A percentile compares a stretch with the other conserved stretches of the same genome.
phyloP scores from a whole-genome alignment of 2,888 invertebrate species.

The Drosophila neutralis region DNA sequence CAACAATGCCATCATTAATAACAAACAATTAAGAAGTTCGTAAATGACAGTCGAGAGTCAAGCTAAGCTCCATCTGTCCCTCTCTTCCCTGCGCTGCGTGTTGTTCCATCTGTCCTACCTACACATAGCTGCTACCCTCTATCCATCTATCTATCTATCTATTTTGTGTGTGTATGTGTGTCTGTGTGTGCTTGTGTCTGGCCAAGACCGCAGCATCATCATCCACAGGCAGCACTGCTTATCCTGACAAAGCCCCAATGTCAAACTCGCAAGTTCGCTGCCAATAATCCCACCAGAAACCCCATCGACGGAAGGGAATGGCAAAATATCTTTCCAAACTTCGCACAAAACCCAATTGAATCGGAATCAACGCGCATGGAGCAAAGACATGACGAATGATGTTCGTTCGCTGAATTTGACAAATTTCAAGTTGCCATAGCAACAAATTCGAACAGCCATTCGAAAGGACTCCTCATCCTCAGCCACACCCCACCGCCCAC shows the following conservation, averaged over 20 bases:
- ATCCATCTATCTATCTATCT: constrained; percentile 10
- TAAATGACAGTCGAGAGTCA: constrained; percentile 53
- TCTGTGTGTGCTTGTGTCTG: background rate
- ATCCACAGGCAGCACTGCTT: constrained; percentile 29
- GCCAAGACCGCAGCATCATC: constrained; percentile 39
- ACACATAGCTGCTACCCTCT: background rate
- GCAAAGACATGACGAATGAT: constrained; percentile 67
- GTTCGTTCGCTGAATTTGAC: constrained; percentile 67
- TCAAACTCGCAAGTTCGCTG: constrained; percentile 49
- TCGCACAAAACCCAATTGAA: constrained; percentile 44
- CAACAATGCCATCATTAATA: constrained; percentile 68
- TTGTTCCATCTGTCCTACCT: background rate
- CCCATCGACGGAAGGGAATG: background rate
- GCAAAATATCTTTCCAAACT: constrained; percentile 17
- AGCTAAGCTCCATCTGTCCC: constrained; percentile 37
- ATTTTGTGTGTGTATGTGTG: background rate
- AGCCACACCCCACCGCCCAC: background rate
- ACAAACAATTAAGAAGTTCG: constrained; percentile 74
- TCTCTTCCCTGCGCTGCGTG: background rate
- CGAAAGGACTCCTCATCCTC: background rate
- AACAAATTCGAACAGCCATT: constrained; percentile 40
- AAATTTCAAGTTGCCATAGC: constrained; percentile 52
- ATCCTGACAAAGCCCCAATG: constrained; percentile 44
- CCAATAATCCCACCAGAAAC: constrained; percentile 48
- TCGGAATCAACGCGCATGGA: constrained; percentile 38